phyloP scores from a whole-genome alignment of 1,140 invertebrate species.

The Frieseomelitta varia region DNA sequence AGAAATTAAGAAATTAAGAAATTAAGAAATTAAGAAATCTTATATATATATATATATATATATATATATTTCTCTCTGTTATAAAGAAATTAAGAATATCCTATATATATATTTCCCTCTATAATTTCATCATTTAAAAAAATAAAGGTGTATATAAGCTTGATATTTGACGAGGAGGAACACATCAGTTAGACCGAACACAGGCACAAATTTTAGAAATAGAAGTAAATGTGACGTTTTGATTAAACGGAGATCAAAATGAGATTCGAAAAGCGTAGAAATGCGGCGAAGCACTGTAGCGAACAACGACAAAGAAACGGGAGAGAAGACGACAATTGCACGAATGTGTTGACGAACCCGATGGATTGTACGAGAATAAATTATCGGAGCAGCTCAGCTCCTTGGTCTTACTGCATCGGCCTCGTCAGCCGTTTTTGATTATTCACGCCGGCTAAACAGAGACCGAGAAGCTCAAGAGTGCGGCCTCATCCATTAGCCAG shows the following conservation, averaged over 20 bases:
- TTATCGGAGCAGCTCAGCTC: background rate
- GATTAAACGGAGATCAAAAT: background rate
- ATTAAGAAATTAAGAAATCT: no score
- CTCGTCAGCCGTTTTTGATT: slow-evolving; percentile 40
- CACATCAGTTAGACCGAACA: no score
- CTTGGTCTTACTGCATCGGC: background rate
- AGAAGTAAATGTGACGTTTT: background rate
- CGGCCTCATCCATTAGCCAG: slow-evolving; percentile 4
- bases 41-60: no score
- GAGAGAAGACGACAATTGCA: background rate
- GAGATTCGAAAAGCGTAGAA: background rate
- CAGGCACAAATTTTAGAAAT: no score
- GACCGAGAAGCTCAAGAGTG: slow-evolving; percentile 3
- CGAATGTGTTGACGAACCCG: background rate
- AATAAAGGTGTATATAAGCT: no score
- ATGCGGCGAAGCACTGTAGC: background rate
- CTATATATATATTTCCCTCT: no score
- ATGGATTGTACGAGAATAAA: slow-evolving; percentile 13
- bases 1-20: no score
- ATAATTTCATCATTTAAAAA: no score
- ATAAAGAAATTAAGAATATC: no score
- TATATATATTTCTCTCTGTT: no score
- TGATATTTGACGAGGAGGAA: no score
- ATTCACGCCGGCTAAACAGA: slow-evolving; percentile 5
- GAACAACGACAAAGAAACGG: background rate